phyloP scores from a whole-genome alignment of 2,888 invertebrate species.

The Drosophila crucigera region DNA sequence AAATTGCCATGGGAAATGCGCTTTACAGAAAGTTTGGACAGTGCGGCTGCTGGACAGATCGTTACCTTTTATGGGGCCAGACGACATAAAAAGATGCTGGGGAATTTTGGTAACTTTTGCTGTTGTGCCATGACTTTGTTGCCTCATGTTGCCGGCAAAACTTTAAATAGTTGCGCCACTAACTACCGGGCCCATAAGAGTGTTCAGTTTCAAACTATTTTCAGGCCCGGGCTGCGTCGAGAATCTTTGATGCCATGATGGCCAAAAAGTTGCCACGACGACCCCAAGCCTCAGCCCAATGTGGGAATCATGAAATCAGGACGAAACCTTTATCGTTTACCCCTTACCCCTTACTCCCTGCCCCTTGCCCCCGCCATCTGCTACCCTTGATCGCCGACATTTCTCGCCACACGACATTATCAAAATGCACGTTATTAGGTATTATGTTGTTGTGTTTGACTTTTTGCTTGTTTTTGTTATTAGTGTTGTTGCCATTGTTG shows the following conservation, averaged over 20 bases:
- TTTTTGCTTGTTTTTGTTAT: constrained; percentile 31
- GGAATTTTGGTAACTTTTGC: constrained; percentile 37
- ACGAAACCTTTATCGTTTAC: not conserved
- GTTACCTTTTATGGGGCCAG: constrained; percentile 40
- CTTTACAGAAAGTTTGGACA: constrained; percentile 9
- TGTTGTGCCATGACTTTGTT: constrained; percentile 39
- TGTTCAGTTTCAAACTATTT: constrained; percentile 59
- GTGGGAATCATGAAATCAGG: constrained; percentile 12
- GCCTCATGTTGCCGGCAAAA: constrained; percentile 42
- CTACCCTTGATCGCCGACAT: not conserved
- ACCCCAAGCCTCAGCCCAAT: constrained; percentile 11
- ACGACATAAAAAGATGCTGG: constrained; percentile 15
- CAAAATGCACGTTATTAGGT: constrained; percentile 75
- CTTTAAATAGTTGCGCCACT: constrained; percentile 63
- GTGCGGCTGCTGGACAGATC: constrained; percentile 23
- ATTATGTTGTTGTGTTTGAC: constrained; percentile 53
- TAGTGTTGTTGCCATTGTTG: constrained; percentile 4
- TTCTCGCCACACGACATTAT: constrained; percentile 53
- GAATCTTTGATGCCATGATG: constrained; percentile 57
- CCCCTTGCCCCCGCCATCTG: not conserved
- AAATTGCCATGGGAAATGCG: constrained; percentile 5
- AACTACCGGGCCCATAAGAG: constrained; percentile 23
- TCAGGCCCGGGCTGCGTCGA: constrained; percentile 9
- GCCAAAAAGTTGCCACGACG: constrained; percentile 42
- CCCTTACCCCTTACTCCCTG: not conserved